Conservation (phyloP, 2,888 invertebrate species). For the Copidosoma aretas region DNA sequence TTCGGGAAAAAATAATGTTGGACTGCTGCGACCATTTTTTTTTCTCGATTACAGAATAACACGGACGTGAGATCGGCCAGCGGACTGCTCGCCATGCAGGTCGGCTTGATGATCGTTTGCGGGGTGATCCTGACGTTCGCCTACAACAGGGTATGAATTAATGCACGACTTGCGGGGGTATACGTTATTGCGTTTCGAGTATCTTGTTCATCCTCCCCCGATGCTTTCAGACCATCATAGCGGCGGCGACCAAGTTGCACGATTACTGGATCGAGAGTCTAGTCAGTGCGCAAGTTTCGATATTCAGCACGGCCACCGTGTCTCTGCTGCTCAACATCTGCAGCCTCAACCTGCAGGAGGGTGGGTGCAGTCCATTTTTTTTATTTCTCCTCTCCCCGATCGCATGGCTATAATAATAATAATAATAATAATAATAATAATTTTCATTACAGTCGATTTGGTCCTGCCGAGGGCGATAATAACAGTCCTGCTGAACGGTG, state of each 20-base stretch:
- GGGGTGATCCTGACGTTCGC: constrained; percentile 43
- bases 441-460: constrained; percentile 63
- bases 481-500: constrained; percentile 65
- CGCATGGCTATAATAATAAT: neutral
- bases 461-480: constrained; percentile 66
- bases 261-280: constrained; percentile 63
- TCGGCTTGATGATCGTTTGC: constrained; percentile 44
- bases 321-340: constrained; percentile 66
- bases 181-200: neutral
- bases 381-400: too few relatives aligned
- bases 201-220: neutral
- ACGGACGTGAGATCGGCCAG: constrained; percentile 38
- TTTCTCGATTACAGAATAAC: constrained; percentile 3
- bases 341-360: constrained; percentile 66
- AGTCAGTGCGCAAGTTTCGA: constrained; percentile 62
- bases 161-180: neutral
- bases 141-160: constrained; percentile 48
- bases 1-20: too few relatives aligned
- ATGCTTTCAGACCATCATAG: constrained; percentile 55
- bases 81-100: constrained; percentile 43
- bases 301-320: constrained; percentile 64
- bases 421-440: neutral
- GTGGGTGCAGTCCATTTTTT: constrained; percentile 50
- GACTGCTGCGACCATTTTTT: neutral
- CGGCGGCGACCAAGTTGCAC: constrained; percentile 66